Evolutionary conservation across 1,140 invertebrate genomes (phyloP).

Genomic region (Cataglyphis hispanica): DNA sequence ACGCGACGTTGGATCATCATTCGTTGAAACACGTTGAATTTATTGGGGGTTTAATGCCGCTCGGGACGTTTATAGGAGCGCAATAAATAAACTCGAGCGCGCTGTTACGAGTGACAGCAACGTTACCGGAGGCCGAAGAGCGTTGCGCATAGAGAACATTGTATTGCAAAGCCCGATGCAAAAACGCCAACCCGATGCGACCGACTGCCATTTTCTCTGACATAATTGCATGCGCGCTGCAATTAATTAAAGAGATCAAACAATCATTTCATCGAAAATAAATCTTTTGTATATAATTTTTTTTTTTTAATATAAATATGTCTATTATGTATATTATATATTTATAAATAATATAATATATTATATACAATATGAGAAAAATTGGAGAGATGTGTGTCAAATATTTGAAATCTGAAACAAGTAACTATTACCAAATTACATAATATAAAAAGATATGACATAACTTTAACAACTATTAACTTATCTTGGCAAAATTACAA

Average conservation of each 20-base stretch:
- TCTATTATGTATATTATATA: background rate
- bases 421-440: background rate
- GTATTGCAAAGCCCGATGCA: constrained; percentile 26
- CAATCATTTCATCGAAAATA: background rate
- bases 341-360: background rate
- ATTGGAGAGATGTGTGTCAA: background rate
- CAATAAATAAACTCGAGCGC: constrained; percentile 71
- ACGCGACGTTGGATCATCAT: constrained; percentile 61
- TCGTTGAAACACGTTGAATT: constrained; percentile 64
- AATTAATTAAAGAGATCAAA: constrained; percentile 21
- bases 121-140: constrained; percentile 47
- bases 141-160: constrained; percentile 33
- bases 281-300: background rate
- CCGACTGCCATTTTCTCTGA: constrained; percentile 23
- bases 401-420: background rate
- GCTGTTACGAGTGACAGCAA: constrained; percentile 48
- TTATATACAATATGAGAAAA: background rate
- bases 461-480: background rate
- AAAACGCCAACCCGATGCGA: constrained; percentile 20
- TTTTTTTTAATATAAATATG: background rate
- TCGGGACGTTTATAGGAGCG: constrained; percentile 67
- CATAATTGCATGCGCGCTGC: constrained; percentile 16
- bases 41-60: constrained; percentile 71
- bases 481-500: constrained; percentile 27
- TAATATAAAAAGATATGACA: background rate